Percentiles rank a stretch among this genome's conserved stretches.
These are phyloP conservation scores for Drosophila bipectinata DNA, from an alignment of 1,140 invertebrate species.

Conservation along the genomic window DNA sequence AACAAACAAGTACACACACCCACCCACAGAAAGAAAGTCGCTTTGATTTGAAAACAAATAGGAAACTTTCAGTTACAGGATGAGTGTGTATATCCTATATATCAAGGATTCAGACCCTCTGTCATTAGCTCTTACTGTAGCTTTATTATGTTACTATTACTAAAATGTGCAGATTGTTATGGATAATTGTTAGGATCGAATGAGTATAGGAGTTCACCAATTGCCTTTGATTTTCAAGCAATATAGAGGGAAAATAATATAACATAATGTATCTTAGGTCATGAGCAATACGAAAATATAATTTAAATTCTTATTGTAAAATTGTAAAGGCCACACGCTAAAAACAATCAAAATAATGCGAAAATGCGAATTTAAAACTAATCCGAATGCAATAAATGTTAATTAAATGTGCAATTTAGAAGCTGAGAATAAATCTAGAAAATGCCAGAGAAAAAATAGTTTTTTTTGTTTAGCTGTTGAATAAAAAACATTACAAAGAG, in stretches of 20 bases:
- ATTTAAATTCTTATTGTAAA: not conserved
- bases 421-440: slow-evolving; percentile 32
- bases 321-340: slow-evolving; percentile 13
- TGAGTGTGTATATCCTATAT: slow-evolving; percentile 17
- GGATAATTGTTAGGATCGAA: slow-evolving; percentile 29
- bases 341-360: slow-evolving; percentile 37
- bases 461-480: slow-evolving; percentile 12
- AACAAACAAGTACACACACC: slow-evolving; percentile 15
- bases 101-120: slow-evolving; percentile 21
- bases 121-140: slow-evolving; percentile 21
- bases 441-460: slow-evolving; percentile 5
- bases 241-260: slow-evolving; percentile 22
- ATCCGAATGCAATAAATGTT: slow-evolving; percentile 61
- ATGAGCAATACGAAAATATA: slow-evolving; percentile 11
- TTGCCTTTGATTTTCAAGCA: slow-evolving; percentile 74
- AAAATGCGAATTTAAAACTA: slow-evolving; percentile 35
- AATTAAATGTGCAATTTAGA: slow-evolving; percentile 75
- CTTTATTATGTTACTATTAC: slow-evolving; percentile 49
- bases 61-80: slow-evolving; percentile 34
- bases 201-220: slow-evolving; percentile 64
- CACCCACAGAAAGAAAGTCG: slow-evolving; percentile 2
- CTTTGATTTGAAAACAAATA: slow-evolving; percentile 58
- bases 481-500: slow-evolving; percentile 1
- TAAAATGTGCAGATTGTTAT: slow-evolving; percentile 15
- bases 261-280: slow-evolving; percentile 48